Conservation (phyloP, 2,888 invertebrate genomes). For the Argynnis bischoffii region DNA sequence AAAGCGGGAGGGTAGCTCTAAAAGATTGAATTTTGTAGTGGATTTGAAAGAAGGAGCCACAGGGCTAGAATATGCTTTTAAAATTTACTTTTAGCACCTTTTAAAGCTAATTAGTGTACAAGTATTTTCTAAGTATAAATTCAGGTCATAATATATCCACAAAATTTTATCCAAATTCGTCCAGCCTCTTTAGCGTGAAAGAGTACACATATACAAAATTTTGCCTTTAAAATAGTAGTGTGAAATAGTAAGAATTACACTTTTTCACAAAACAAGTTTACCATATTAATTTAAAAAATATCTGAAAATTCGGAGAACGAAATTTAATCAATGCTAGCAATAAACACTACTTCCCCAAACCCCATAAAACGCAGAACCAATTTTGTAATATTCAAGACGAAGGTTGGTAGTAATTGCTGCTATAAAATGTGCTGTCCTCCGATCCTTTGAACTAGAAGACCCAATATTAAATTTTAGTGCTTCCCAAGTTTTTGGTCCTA, state of each 20-base stretch:
- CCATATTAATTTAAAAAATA: background rate
- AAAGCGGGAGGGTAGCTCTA: slow-evolving; percentile 12
- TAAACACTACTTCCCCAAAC: slow-evolving; percentile 60
- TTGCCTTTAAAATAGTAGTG: no score
- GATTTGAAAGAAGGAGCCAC: background rate
- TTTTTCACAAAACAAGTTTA: no score
- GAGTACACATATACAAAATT: no score
- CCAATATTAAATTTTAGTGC: slow-evolving; percentile 75
- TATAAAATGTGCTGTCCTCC: slow-evolving; percentile 74
- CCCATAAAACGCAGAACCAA: slow-evolving; percentile 73
- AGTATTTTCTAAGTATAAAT: no score
- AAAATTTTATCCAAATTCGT: no score
- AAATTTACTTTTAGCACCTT: background rate
- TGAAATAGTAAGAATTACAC: no score
- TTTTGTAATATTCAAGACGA: slow-evolving; percentile 72
- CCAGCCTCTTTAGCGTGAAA: no score
- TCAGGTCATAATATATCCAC: no score
- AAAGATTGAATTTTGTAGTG: slow-evolving; percentile 25
- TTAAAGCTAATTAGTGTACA: no score
- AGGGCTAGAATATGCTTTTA: background rate
- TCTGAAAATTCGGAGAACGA: slow-evolving; percentile 36
- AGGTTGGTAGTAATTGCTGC: slow-evolving; percentile 72
- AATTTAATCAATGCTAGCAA: slow-evolving; percentile 59
- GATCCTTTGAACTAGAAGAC: slow-evolving; percentile 54
- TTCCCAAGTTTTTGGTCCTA: slow-evolving; percentile 64